Base-by-base conservation (phyloP, 2,888 invertebrate species). In the Erynnis tages region DNA sequence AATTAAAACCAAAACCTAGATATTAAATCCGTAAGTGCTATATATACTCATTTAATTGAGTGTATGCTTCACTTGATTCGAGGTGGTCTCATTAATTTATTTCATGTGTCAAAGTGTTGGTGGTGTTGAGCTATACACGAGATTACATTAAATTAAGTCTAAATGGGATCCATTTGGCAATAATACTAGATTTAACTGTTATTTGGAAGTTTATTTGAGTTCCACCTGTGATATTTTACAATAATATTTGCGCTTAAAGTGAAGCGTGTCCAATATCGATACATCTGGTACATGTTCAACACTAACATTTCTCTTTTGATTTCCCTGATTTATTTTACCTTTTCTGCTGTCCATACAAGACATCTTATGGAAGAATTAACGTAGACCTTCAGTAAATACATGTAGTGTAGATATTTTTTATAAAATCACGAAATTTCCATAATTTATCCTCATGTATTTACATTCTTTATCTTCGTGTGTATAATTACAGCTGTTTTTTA, bases 41-140 rank as follows among this genome's bases (percentile, higher is more conserved):
- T 7, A 13, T 35, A 34, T 19, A 25, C 8, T 11, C 2, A 1
- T 25, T 16, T 14, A 41, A 29, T 35, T 13, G 16, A 5, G 16
- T 10, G 13, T 7, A 16, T 19, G 8, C 29, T 21, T 30, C 2
- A 37, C 4, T 52, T 3, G 7, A 23, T 41, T 46, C 19, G 11
- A 16, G 30, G 40, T 47, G 16, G 29, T 53, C 19, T 53, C 37
- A 68, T 71, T 35, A 14, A 11, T 10, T 13, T 4, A 78, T 75
- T 74, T 73, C 73, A 77, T 78, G 76, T 84, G 86, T 86, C 85
- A 84, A 79, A 79, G 76, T 80, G 69, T 72, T 73, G 72, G 69
- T 78, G 79, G 76, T 80, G 69, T 72, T 73, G 72, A 68, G 73
- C 73, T 74, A 61, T 67, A 65, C 71, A 74, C 54, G 58, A 58